Evolutionary conservation across 2,797 vertebrate genomes (phyloP).

Genomic region (Glyptemys insculpta): DNA sequence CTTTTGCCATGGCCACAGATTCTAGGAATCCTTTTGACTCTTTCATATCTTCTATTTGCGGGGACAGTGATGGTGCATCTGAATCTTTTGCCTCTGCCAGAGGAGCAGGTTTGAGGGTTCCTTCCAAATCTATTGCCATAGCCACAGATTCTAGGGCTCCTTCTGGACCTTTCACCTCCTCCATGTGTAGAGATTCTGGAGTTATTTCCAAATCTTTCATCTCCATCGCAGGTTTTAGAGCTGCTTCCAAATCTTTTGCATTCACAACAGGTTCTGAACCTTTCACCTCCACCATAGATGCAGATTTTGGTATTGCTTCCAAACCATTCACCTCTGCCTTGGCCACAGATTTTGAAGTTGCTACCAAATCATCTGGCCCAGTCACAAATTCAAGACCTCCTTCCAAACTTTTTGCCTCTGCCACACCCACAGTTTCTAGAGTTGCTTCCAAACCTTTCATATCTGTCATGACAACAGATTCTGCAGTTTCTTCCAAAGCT

Average conservation of each 20-base stretch:
- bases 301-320: not conserved
- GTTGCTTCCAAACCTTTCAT: not conserved
- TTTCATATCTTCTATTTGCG: not conserved
- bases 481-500: not conserved
- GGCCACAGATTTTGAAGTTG: not conserved
- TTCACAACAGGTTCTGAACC: not conserved
- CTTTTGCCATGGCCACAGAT: not conserved
- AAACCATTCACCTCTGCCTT: not conserved
- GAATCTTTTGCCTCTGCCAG: not conserved
- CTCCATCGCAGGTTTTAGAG: not conserved
- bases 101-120: not conserved
- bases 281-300: not conserved
- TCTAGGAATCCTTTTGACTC: not conserved
- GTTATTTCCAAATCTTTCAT: conserved; percentile 36
- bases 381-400: not conserved
- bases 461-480: not conserved
- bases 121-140: conserved; percentile 8
- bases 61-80: not conserved
- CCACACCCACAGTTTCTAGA: not conserved
- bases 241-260: not conserved
- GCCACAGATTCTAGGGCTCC: not conserved
- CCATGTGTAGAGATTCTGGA: conserved; percentile 18
- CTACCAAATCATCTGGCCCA: not conserved
- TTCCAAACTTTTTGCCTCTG: not conserved
- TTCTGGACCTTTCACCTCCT: conserved; percentile 1